These are phyloP conservation scores for Dendrolimus pini DNA, from an alignment of 2,888 invertebrate species.

Conservation along the genomic window DNA sequence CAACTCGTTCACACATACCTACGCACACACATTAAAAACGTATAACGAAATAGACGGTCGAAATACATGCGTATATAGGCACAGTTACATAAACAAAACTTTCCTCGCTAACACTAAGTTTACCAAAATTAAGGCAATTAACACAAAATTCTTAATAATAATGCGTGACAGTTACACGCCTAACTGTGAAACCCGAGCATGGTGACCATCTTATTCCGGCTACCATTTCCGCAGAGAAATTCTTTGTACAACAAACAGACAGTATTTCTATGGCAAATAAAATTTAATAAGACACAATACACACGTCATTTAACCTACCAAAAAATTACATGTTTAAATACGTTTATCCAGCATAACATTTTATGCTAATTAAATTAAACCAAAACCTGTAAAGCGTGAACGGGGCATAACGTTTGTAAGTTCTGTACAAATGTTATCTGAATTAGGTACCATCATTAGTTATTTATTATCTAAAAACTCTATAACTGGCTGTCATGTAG, in stretches of 20 bases:
- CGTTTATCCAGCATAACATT: constrained; percentile 48
- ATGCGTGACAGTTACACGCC: neutral
- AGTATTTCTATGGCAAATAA: constrained; percentile 39
- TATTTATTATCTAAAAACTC: too few relatives aligned
- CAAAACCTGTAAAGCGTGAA: constrained; percentile 25
- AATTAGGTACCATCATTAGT: too few relatives aligned
- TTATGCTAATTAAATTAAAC: constrained; percentile 49
- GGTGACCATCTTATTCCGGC: neutral
- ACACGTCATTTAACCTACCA: constrained; percentile 54
- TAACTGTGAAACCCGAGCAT: constrained; percentile 12
- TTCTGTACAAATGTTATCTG: neutral
- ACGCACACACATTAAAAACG: neutral
- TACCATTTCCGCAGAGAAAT: constrained; percentile 24
- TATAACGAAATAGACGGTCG: neutral
- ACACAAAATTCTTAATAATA: neutral
- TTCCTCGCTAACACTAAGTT: neutral
- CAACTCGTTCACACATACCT: too few relatives aligned
- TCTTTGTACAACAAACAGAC: constrained; percentile 6
- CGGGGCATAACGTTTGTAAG: neutral
- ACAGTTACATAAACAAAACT: neutral
- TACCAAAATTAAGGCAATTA: neutral
- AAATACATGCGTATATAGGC: neutral
- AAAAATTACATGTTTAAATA: constrained; percentile 49
- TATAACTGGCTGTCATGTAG: too few relatives aligned
- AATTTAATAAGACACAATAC: constrained; percentile 43